Evolutionary conservation across 2,797 vertebrate genomes (phyloP).

Genomic region (Synanceia verrucosa): DNA sequence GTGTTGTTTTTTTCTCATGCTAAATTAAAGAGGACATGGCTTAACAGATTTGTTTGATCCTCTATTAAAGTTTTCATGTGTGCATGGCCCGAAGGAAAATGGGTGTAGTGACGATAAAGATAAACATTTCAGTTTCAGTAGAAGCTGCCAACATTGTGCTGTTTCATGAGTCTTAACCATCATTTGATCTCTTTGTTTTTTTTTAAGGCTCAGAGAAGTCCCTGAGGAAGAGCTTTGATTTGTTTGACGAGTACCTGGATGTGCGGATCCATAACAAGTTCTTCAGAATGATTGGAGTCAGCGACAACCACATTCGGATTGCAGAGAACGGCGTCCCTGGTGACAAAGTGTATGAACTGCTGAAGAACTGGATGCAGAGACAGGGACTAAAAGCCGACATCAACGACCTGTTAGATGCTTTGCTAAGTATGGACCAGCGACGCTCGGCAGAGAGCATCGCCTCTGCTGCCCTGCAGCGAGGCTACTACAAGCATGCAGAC

Average conservation of each 20-base stretch:
- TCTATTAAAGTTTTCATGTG: constrained; percentile 4
- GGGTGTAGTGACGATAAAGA: not conserved
- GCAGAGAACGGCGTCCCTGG: constrained; percentile 70
- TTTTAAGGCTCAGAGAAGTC: constrained; percentile 79
- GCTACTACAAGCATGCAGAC: constrained; percentile 80
- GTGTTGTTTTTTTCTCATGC: constrained; percentile 33
- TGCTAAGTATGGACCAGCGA: constrained; percentile 83
- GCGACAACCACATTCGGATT: constrained; percentile 82
- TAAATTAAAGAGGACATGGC: constrained; percentile 37
- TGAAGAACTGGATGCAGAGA: constrained; percentile 85
- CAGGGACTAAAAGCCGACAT: constrained; percentile 84
- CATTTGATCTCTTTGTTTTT: not conserved
- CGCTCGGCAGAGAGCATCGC: constrained; percentile 83
- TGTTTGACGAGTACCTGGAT: constrained; percentile 83
- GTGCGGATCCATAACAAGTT: constrained; percentile 85
- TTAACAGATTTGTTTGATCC: constrained; percentile 37
- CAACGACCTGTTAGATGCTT: constrained; percentile 78
- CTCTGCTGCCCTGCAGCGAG: constrained; percentile 70
- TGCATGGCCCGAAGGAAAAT: constrained; percentile 6
- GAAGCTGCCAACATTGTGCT: not conserved
- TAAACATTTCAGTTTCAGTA: not conserved
- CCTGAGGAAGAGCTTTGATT: constrained; percentile 83
- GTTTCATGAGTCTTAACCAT: not conserved
- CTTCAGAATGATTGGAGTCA: constrained; percentile 83
- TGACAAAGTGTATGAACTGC: constrained; percentile 86